A percentile compares a stretch with the other conserved stretches of the same genome.
Conservation (phyloP, 2,113 vertebrate species). For the Halcyon senegalensis region DNA sequence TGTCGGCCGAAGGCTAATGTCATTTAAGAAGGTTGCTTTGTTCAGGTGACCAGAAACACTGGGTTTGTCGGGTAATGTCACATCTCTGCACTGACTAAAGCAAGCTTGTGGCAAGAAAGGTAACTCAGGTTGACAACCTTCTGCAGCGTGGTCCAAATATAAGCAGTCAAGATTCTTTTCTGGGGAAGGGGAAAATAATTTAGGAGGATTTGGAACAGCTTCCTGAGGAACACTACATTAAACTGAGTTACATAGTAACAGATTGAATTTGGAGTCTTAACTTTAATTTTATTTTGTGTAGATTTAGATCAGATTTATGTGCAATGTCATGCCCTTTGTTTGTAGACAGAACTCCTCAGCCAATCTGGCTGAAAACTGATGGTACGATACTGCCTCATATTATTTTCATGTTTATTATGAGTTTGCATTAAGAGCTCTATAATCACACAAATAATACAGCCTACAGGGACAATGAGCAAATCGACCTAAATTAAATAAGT, state of each 20-base stretch:
- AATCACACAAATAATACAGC: constrained; percentile 61
- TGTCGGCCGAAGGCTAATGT: background rate
- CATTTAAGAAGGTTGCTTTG: constrained; percentile 28
- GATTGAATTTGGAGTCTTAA: constrained; percentile 60
- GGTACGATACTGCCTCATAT: background rate
- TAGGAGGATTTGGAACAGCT: constrained; percentile 24
- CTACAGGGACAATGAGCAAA: constrained; percentile 52
- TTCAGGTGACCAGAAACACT: constrained; percentile 47
- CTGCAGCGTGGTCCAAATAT: background rate
- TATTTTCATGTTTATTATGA: constrained; percentile 31
- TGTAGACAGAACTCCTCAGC: constrained; percentile 29
- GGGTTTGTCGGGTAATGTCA: constrained; percentile 9
- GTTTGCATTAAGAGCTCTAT: constrained; percentile 21
- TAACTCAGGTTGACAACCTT: constrained; percentile 47
- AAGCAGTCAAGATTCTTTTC: constrained; percentile 2
- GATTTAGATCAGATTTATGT: constrained; percentile 54
- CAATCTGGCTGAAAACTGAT: background rate
- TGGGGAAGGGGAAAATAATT: constrained; percentile 55
- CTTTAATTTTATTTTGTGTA: constrained; percentile 59
- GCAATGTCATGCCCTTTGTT: constrained; percentile 24
- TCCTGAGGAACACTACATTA: constrained; percentile 54
- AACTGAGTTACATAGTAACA: constrained; percentile 41
- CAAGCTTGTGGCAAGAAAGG: background rate
- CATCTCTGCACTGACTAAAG: background rate
- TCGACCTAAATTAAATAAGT: constrained; percentile 60